A percentile compares a stretch with the other conserved stretches of the same genome.
phyloP scores from a whole-genome alignment of 2,888 invertebrate genomes.

The Myopa testacea region DNA sequence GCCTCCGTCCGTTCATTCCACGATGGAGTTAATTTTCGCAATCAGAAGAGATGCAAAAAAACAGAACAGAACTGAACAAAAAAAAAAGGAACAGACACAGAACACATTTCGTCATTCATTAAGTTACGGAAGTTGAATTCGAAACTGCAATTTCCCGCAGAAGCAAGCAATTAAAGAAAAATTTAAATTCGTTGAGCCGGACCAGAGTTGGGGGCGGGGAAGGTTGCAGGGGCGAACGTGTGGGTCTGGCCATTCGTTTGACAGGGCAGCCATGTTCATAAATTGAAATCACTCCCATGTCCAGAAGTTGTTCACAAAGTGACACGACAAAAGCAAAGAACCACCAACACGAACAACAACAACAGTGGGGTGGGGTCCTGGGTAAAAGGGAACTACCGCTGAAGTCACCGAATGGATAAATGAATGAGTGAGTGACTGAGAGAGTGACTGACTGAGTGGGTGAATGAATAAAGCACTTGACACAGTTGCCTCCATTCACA shows the following conservation, averaged over 20 bases:
- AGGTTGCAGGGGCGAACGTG: not conserved
- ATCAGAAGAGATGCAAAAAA: not conserved
- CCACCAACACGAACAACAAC: constrained; percentile 16
- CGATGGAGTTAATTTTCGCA: constrained; percentile 2
- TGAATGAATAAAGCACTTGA: constrained; percentile 63
- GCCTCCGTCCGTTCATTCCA: not conserved
- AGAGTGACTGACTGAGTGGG: constrained; percentile 18
- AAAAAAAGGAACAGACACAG: constrained; percentile 47
- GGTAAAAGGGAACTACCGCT: constrained; percentile 1
- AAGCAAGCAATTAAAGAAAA: constrained; percentile 68
- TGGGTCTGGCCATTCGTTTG: constrained; percentile 39
- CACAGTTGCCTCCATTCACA: constrained; percentile 65
- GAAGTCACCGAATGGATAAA: constrained; percentile 14
- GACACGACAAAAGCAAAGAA: constrained; percentile 41
- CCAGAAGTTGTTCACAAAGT: constrained; percentile 51
- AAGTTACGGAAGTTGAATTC: constrained; percentile 69
- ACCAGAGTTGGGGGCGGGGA: constrained; percentile 37
- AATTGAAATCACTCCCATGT: constrained; percentile 66
- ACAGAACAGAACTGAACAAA: not conserved
- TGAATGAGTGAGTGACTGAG: not conserved
- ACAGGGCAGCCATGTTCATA: constrained; percentile 62
- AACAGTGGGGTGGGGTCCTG: constrained; percentile 22
- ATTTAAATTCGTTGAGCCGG: constrained; percentile 63
- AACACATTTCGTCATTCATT: constrained; percentile 69
- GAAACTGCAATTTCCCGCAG: constrained; percentile 69